Conservation (phyloP, 2,888 invertebrate genomes). For the Agrochola litura region DNA sequence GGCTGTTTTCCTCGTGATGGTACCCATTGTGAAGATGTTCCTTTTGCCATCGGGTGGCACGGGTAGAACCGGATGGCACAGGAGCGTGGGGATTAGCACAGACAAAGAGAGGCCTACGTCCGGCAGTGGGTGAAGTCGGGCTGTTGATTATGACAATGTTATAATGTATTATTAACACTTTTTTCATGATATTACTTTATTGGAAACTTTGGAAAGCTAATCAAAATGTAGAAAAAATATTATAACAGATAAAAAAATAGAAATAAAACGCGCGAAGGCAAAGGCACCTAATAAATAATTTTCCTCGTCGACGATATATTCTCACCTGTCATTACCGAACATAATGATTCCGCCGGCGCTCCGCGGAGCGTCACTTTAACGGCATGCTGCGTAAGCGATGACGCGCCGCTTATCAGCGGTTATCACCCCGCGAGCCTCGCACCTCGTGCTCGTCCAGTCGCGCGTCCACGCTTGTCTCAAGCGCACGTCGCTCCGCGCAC, state of each 20-base stretch:
- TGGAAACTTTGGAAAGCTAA: background rate
- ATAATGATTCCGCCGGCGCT: conserved; percentile 38
- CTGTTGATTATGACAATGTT: background rate
- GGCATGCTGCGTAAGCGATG: conserved; percentile 74
- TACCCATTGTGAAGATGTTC: background rate
- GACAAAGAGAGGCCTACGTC: background rate
- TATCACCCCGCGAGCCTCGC: conserved; percentile 86
- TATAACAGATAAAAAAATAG: background rate
- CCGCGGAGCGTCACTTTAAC: conserved; percentile 68
- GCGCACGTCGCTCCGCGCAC: conserved; percentile 73
- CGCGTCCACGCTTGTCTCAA: conserved; percentile 80
- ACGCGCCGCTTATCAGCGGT: conserved; percentile 86
- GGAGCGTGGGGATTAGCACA: background rate
- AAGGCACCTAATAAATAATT: conserved; percentile 9
- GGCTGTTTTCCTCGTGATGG: background rate
- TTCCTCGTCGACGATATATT: conserved; percentile 4
- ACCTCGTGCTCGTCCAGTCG: conserved; percentile 75
- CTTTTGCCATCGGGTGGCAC: background rate
- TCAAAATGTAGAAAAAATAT: background rate
- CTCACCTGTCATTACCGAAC: conserved; percentile 51
- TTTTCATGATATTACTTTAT: background rate
- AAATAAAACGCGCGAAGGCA: background rate
- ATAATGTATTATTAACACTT: background rate
- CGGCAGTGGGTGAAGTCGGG: background rate
- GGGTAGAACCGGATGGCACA: background rate